A percentile compares a stretch with the other conserved stretches of the same genome.
Conservation (phyloP, 2,888 invertebrate genomes). For the Cremastobaeus sp. region DNA sequence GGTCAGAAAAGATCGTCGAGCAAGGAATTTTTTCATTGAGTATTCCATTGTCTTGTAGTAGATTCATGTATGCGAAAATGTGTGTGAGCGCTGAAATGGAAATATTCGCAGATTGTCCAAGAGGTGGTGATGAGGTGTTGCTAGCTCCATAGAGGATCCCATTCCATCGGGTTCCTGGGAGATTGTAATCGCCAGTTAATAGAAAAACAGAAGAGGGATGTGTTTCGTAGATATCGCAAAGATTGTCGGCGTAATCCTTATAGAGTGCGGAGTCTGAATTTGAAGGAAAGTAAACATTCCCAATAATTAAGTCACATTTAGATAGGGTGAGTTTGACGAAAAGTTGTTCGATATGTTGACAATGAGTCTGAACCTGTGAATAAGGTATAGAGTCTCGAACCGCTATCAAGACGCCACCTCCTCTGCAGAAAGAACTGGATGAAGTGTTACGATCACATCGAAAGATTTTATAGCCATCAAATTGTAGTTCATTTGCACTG, state of each 20-base stretch:
- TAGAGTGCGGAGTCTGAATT: background rate
- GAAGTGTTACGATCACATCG: background rate
- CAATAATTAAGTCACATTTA: background rate
- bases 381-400: background rate
- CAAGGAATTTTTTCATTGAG: no score
- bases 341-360: background rate
- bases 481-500: background rate
- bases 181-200: slow-evolving; percentile 4
- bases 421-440: background rate
- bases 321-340: background rate
- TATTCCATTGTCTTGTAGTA: slow-evolving; percentile 10
- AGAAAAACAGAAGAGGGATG: background rate
- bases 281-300: slow-evolving; percentile 2
- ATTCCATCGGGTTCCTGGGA: slow-evolving; percentile 1
- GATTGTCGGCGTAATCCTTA: background rate
- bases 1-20: no score
- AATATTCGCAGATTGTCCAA: background rate
- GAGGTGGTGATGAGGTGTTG: background rate
- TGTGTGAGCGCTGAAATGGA: background rate
- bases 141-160: background rate
- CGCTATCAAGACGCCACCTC: slow-evolving; percentile 4
- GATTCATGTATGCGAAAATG: background rate
- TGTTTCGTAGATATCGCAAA: background rate
- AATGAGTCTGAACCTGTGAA: background rate
- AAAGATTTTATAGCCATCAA: background rate